phyloP scores from a whole-genome alignment of 2,888 invertebrate genomes.

The Lochmaea capreae region DNA sequence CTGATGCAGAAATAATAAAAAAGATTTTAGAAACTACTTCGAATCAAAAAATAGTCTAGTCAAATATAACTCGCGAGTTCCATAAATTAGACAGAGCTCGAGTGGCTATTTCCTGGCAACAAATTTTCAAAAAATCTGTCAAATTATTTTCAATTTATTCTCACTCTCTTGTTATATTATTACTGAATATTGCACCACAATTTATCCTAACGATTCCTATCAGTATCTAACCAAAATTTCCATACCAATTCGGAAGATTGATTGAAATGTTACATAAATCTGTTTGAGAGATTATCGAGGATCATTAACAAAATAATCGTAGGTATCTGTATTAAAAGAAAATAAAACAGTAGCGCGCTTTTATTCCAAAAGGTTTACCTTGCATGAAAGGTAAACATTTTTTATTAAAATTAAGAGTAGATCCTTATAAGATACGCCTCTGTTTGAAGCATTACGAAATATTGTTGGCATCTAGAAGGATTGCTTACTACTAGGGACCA shows the following conservation, averaged over 20 bases:
- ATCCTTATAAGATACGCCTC: not conserved
- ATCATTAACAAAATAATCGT: not conserved
- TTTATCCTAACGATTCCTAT: not conserved
- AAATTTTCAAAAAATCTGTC: too few species aligned
- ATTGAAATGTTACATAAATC: conserved; percentile 7
- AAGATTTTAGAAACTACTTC: too few species aligned
- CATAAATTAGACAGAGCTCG: too few species aligned
- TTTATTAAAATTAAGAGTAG: too few species aligned
- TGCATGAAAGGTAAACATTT: not conserved
- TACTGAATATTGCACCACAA: too few species aligned
- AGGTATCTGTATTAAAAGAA: not conserved
- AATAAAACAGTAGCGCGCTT: not conserved
- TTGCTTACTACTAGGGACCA: not conserved
- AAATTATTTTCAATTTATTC: too few species aligned
- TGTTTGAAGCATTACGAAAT: not conserved
- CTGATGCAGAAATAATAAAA: too few species aligned
- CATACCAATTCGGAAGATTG: not conserved
- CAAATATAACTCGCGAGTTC: too few species aligned
- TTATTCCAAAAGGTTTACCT: not conserved
- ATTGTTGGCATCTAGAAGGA: conserved; percentile 1
- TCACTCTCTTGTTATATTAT: too few species aligned
- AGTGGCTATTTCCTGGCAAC: too few species aligned
- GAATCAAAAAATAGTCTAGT: too few species aligned
- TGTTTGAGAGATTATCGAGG: conserved; percentile 2
- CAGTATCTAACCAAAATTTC: not conserved